A percentile compares a stretch with the other conserved stretches of the same genome.
Evolutionary conservation across 2,113 vertebrate species (phyloP).

Genomic region (Drymodes brunneopygia): DNA sequence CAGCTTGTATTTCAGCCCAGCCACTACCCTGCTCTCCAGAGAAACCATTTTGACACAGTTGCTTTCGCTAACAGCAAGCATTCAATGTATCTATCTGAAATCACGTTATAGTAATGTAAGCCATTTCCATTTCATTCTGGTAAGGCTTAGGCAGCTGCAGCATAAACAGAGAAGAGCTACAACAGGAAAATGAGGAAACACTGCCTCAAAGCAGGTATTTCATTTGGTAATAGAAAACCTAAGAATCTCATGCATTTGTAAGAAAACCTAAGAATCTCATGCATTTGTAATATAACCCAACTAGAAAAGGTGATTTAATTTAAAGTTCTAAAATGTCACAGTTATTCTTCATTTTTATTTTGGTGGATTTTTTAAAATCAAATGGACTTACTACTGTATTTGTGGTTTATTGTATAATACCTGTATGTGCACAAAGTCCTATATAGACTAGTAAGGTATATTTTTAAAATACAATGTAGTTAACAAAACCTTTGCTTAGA

Average conservation of each 20-base stretch:
- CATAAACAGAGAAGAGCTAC: background rate
- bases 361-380: background rate
- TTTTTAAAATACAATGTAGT: background rate
- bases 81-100: background rate
- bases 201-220: background rate
- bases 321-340: background rate
- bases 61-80: background rate
- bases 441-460: background rate
- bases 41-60: background rate
- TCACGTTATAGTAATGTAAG: rapidly evolving
- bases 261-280: background rate
- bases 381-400: background rate
- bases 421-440: background rate
- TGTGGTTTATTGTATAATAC: background rate
- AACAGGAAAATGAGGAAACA: background rate
- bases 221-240: background rate
- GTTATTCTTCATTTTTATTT: background rate
- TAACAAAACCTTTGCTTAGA: background rate
- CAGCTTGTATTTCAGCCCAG: background rate
- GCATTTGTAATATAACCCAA: background rate
- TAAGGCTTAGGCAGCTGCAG: background rate
- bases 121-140: background rate
- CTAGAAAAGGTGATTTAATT: background rate
- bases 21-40: background rate
- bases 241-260: background rate